Base-by-base conservation (phyloP, 2,113 vertebrate genomes). In the Pseudorasbora parva region DNA sequence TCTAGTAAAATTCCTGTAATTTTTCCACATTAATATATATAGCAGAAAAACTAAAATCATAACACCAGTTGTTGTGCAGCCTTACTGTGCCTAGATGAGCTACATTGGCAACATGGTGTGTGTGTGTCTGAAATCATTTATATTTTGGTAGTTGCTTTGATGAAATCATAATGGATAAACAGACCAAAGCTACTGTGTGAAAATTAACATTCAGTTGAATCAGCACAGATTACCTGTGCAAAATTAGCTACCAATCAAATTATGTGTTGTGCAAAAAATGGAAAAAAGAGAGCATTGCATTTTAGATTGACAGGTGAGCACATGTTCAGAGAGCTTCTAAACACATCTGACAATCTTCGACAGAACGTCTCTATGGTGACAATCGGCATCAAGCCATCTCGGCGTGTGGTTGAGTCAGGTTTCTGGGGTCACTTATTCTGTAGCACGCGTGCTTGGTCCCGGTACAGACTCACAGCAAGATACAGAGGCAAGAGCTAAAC, bases 321-420 rank as follows among this genome's bases (percentile, higher is more conserved):
- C 47, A 47, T 73, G 23, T 75, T 25, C 12, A 1, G n/a, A 1
- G n/a, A 64, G 54, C 64, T 51, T 77, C 84, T 79, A 85, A 85
- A 21, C 3, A 14, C n/a, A 78, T 78, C 10, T 78, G 56, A 78
- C 77, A 83, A 74, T 78, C 79, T 86, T 86, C 54, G 51, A 82
- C 49, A 66, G 84, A 73, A 75, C 21, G 43, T 73, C 85, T 88
- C 82, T 56, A 14, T 79, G 11, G 49, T 83, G 84, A 62, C 68
- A 54, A 56, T 43, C 84, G 78, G 66, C 78, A 60, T 78, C 81
- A 82, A 74, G 66, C 74, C 78, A 17, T 75, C 56, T 27, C 25
- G 1, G 57, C 69, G 27, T 76, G 86, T 64, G 83, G 74, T 64
- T 41, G 80, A 75, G 84, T 82, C 54, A 4, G 37, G 41, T 71